Base-by-base conservation (phyloP, 2,797 vertebrate species). In the Trichosurus vulpecula region DNA sequence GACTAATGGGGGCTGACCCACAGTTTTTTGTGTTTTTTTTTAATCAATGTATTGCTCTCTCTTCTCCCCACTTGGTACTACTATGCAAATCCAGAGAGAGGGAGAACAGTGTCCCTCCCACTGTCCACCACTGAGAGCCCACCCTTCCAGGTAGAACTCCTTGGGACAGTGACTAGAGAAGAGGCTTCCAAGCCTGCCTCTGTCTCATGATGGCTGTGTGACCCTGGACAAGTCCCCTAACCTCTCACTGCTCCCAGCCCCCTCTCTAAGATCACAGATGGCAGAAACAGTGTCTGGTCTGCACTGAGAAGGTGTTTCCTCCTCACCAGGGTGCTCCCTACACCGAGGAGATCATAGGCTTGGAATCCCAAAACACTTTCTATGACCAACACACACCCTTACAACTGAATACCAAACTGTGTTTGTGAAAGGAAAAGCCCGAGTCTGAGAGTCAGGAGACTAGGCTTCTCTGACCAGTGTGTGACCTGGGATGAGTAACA, bases 41-140 rank as follows among this genome's bases (percentile, higher is more conserved):
- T 93, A 51, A 35, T 55, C n/a, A 52, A 53, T 31, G 92, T 56
- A 54, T 92, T 92, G 92, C 54, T 5, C 6, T 27, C 0, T 4
- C 2, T 57, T 27, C 52, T 94, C 90, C 41, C 81, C 57, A 53
- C 0, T 25, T 53, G 74, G 10, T 47, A 56, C 35, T 52, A 0
- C 81, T 89, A 56, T 52, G 52, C 54, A 95, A 96, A 94, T 91
- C 41, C 41, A 51, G 41, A 87, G 22, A 47, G 41, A 51, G 58
- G 58, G 31, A 35, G 74, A 51, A 41, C 66, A 27, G 2, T 2
- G 1, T 87, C 74, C 41, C 47, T 92, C 41, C 8, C 41, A 47
- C 22, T 12, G 41, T 2, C 74, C 9, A 51, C 41, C 41, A 27
- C 74, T 51, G 41, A 29, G 9, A 47, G 41, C 6, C 66, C n/a